These are phyloP conservation scores for Callyntrura guangdongensis DNA, from an alignment of 2,888 invertebrate genomes.

Conservation along the genomic window DNA sequence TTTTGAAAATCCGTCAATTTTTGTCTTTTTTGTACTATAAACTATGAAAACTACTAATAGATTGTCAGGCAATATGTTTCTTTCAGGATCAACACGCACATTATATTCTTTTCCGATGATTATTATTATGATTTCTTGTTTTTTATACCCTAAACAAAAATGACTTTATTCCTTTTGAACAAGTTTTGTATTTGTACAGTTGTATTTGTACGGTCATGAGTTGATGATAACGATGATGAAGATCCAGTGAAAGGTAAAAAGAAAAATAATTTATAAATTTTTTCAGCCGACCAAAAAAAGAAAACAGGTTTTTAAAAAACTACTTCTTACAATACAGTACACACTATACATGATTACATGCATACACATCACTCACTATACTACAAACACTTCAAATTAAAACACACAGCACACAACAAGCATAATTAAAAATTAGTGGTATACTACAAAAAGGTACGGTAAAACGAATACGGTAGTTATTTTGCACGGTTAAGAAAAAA, in stretches of 20 bases:
- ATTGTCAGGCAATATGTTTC: not conserved
- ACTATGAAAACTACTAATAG: too few species aligned
- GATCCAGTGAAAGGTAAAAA: conserved; percentile 29
- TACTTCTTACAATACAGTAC: conserved; percentile 14
- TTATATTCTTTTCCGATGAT: not conserved
- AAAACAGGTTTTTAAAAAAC: conserved; percentile 3
- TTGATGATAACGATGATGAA: not conserved
- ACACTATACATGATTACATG: conserved; percentile 22
- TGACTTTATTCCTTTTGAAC: conserved; percentile 11
- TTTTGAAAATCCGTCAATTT: conserved; percentile 62
- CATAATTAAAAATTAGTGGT: too few species aligned
- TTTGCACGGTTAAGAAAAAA: not conserved
- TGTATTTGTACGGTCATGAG: conserved; percentile 46
- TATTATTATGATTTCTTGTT: conserved; percentile 12
- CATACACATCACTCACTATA: not conserved
- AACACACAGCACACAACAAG: not conserved
- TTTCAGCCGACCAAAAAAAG: conserved; percentile 15
- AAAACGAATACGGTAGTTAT: not conserved
- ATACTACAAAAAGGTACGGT: too few species aligned
- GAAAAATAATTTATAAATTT: not conserved
- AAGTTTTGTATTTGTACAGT: conserved; percentile 79
- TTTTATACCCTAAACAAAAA: not conserved
- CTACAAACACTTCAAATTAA: not conserved
- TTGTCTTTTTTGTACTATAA: not conserved
- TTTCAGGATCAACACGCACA: conserved; percentile 5